These are phyloP conservation scores for Pilophorus perplexus DNA, from an alignment of 2,888 invertebrate genomes.

Conservation along the genomic window DNA sequence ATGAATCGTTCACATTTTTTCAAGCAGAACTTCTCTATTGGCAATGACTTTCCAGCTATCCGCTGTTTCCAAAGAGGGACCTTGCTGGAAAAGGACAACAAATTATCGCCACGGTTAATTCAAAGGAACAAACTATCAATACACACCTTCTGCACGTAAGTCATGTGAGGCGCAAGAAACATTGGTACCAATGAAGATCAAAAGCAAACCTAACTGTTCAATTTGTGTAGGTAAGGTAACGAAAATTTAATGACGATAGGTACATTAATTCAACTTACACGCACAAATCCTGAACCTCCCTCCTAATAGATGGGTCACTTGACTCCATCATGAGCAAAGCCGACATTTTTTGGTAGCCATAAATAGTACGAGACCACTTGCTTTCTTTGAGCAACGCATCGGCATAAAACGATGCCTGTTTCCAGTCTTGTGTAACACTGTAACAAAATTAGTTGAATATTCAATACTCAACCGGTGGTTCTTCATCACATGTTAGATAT, in stretches of 20 bases:
- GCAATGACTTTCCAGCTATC: constrained; percentile 93
- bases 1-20: constrained; percentile 77
- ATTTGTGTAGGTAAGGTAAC: too few species aligned
- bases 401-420: constrained; percentile 70
- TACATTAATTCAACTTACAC: too few species aligned
- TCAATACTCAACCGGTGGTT: too few species aligned
- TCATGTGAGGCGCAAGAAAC: neutral
- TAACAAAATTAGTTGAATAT: constrained; percentile 50
- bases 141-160: too few species aligned
- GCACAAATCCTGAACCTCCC: constrained; percentile 65
- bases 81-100: constrained; percentile 61
- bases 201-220: too few species aligned
- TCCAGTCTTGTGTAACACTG: constrained; percentile 72
- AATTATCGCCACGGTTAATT: neutral
- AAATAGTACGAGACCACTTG: constrained; percentile 89
- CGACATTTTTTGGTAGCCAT: constrained; percentile 84
- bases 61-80: constrained; percentile 81
- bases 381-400: constrained; percentile 70
- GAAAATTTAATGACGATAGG: too few species aligned
- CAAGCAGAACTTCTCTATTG: constrained; percentile 95
- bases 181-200: neutral
- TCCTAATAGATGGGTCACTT: constrained; percentile 56
- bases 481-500: too few species aligned
- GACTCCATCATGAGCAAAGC: constrained; percentile 69
- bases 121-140: too few species aligned